Evolutionary conservation across 1,140 invertebrate species (phyloP), one percentile per base, ranked within the genome.

Genomic region (Drosophila sechellia): DNA sequence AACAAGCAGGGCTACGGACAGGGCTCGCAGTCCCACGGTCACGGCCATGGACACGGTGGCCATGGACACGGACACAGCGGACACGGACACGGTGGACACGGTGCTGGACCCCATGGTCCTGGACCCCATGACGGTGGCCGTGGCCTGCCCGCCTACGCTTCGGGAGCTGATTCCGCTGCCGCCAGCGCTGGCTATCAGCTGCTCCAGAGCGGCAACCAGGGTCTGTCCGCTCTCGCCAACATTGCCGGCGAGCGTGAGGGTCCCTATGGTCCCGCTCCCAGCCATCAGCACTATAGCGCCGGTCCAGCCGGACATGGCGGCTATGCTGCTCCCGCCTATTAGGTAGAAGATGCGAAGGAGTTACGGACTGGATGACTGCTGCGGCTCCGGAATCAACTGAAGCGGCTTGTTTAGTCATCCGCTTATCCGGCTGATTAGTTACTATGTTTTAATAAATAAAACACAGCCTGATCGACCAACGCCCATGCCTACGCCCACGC

Each of bases 141-240:
- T 43, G 79, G 77, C 25, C 60, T 89, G 43, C 84, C 84, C 64
- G 84, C 84, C 37, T 83, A 90, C 40, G 85, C 84, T 13, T 79
- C 79, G 17, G 79, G 71, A 55, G 85, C 79, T 35, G 84, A 91
- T 15, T 86, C 74, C 50, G 81, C 84, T 40, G 89, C 89, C 46
- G 83, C 71, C 64, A 86, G 76, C 34, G 90, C 84, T 40, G 90
- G 90, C 39, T 91, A 91, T 39, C 85, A 91, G 60, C 90, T 91
- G 48, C 81, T 91, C 49, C 85, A 90, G 59, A 84, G 81, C 37
- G 79, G 84, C 37, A 91, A 81, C 70, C 84, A 91, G 46, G 90
- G 90, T 35, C 83, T 91, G 53, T 80, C 90, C 22, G 83, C 90
- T 43, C 69, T 91, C 49, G 85, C 90, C 68, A 91, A 55, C 72